A percentile compares a stretch with the other conserved stretches of the same genome.
Evolutionary conservation across 2,797 vertebrate genomes (phyloP).

Genomic region (Lemur catta): DNA sequence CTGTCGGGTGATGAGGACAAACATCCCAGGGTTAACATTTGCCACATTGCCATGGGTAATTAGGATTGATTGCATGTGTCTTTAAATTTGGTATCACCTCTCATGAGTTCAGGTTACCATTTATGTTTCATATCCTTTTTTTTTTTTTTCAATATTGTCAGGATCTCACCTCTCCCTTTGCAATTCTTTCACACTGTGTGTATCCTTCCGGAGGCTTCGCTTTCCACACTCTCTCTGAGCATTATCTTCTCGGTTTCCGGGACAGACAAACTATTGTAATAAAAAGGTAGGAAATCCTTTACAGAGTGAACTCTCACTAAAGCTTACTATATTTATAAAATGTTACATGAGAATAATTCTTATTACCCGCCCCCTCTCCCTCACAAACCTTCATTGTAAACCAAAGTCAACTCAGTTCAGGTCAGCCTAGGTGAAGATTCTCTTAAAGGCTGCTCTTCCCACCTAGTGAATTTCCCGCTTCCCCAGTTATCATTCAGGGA

Average conservation of each 20-base stretch:
- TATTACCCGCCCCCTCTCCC: not conserved
- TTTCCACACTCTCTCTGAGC: not conserved
- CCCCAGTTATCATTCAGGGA: not conserved
- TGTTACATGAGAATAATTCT: not conserved
- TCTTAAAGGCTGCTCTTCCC: not conserved
- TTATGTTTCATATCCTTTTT: not conserved
- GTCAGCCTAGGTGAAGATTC: not conserved
- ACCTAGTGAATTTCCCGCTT: not conserved
- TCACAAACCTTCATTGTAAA: not conserved
- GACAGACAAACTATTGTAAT: not conserved
- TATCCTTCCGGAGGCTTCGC: not conserved
- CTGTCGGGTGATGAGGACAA: constrained; percentile 36
- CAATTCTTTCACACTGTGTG: not conserved
- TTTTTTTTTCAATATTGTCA: not conserved
- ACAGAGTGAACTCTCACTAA: not conserved
- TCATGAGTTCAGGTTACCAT: not conserved
- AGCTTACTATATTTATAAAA: not conserved
- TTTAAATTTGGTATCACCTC: constrained; percentile 33
- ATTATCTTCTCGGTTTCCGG: not conserved
- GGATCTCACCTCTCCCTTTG: not conserved
- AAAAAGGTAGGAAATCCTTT: not conserved
- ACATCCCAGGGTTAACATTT: constrained; percentile 9
- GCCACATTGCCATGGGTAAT: not conserved
- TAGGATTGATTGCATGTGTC: not conserved
- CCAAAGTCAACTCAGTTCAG: not conserved